These are phyloP conservation scores for Galerucella calmariensis DNA, from an alignment of 2,888 invertebrate genomes.

Conservation along the genomic window DNA sequence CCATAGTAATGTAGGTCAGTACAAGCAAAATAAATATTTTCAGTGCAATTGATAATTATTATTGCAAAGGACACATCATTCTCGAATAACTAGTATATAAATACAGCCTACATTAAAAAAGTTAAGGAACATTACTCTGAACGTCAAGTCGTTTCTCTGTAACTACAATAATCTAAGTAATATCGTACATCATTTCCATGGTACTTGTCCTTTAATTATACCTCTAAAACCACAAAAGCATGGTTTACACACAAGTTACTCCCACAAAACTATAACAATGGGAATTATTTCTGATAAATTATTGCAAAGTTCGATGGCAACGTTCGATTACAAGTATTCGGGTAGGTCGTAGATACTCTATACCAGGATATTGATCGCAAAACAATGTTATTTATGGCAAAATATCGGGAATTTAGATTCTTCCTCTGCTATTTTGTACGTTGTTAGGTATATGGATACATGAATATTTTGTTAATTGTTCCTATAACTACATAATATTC, in stretches of 20 bases:
- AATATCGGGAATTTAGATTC: constrained; percentile 25
- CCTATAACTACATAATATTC: constrained; percentile 2
- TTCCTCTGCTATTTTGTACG: background rate
- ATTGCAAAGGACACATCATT: too few species aligned
- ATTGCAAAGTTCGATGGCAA: constrained; percentile 31
- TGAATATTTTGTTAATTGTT: background rate
- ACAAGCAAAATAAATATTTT: too few species aligned
- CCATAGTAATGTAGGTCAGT: too few species aligned
- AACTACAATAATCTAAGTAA: background rate
- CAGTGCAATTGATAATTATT: too few species aligned
- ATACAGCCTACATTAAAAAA: too few species aligned
- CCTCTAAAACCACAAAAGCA: constrained; percentile 23
- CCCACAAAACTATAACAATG: constrained; percentile 36
- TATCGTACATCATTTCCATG: constrained; percentile 15
- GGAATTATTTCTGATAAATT: constrained; percentile 32
- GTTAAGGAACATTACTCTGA: too few species aligned
- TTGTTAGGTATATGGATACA: background rate
- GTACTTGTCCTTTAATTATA: constrained; percentile 31
- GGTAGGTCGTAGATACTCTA: constrained; percentile 25
- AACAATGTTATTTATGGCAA: constrained; percentile 31
- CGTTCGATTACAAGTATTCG: constrained; percentile 30
- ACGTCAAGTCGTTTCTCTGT: background rate
- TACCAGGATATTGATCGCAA: constrained; percentile 24
- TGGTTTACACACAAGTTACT: constrained; percentile 24
- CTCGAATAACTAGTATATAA: too few species aligned